Base-by-base conservation (phyloP, 2,888 invertebrate species). In the Orgyia antiqua region DNA sequence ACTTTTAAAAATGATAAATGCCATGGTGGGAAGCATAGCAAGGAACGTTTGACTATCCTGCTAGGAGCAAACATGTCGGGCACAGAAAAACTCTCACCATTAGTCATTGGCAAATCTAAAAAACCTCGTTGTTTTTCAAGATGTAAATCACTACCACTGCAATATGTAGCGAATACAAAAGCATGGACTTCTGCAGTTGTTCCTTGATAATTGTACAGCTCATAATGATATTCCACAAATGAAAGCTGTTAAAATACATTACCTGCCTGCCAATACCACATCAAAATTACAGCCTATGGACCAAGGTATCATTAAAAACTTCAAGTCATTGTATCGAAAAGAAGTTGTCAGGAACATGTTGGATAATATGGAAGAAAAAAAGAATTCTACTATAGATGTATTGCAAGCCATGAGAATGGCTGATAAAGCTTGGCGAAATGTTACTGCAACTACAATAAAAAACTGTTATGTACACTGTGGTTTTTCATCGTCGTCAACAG, bases 101-200 rank as follows among this genome's bases (percentile, higher is more conserved):
- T 45, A 23, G 30, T 50, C 2, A 45, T 50, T 10, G 46, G 48
- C 19, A 48, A 53, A 36, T 26, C 36, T 19, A 40, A 30, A 28
- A 42, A 36, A 25, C 41, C 46, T 17, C 33, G 42, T 11, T 48
- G 48, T 42, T 52, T 48, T 25, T 17, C 25, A 29, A 24, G 27
- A 11, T 8, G 12, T 13, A 29, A 27, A 21, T 21, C 24, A 9
- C 13, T 30, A 19, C 30, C 30, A 6, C 2, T 30, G 10, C 7
- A 30, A 6, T 35, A 35, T 27, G 18, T 15, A 12, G 13, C 21
- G 1, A 35, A 35, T 27, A 27, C 10, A 30, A 30, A 27, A 27
- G 34, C 34, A 10, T 35, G 30, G 24, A 35, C 25, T 25, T 25
- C 25, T 15, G 25, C 13, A 15, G 15, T 25, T 15, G 9, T 25